Evolutionary conservation across 1,140 invertebrate species (phyloP).

Genomic region (Mactra quadrangularis): DNA sequence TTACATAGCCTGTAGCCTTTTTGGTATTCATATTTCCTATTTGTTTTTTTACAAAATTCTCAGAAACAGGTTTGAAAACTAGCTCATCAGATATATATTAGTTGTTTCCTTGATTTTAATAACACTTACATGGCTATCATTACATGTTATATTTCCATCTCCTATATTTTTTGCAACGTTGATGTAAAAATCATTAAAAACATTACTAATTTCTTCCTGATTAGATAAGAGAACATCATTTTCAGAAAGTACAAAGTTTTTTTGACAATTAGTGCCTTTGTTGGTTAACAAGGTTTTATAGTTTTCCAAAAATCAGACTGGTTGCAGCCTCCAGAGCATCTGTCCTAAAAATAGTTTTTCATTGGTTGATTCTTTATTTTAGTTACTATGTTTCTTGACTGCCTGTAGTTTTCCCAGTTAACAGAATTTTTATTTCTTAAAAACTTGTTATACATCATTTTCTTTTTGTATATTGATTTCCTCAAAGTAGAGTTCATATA

Average conservation of each 20-base stretch:
- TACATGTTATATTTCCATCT: not conserved
- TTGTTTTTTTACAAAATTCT: slow-evolving; percentile 19
- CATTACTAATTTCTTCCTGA: slow-evolving; percentile 28
- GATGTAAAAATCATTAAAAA: slow-evolving; percentile 34
- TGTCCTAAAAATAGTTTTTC: too few species aligned
- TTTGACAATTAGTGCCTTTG: slow-evolving; percentile 28
- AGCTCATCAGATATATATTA: slow-evolving; percentile 15
- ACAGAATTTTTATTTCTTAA: slow-evolving; percentile 33
- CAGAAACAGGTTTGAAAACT: slow-evolving; percentile 24
- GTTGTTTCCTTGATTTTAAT: slow-evolving; percentile 23
- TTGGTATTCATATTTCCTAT: slow-evolving; percentile 27
- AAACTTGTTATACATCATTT: slow-evolving; percentile 22
- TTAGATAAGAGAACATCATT: slow-evolving; percentile 1
- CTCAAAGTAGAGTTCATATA: slow-evolving; percentile 37
- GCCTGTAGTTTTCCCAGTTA: slow-evolving; percentile 39
- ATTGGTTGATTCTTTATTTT: slow-evolving; percentile 37
- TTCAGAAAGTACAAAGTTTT: not conserved
- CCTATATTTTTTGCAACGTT: slow-evolving; percentile 28
- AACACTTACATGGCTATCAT: slow-evolving; percentile 15
- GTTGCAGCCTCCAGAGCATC: slow-evolving; percentile 13
- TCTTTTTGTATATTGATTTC: slow-evolving; percentile 36
- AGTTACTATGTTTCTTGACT: slow-evolving; percentile 19
- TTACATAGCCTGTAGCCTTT: slow-evolving; percentile 16
- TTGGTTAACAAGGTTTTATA: slow-evolving; percentile 24
- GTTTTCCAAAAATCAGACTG: slow-evolving; percentile 35